Evolutionary conservation across 2,113 vertebrate genomes (phyloP), one percentile per base, ranked within the genome.

Genomic region (Phrynocephalus versicolor): DNA sequence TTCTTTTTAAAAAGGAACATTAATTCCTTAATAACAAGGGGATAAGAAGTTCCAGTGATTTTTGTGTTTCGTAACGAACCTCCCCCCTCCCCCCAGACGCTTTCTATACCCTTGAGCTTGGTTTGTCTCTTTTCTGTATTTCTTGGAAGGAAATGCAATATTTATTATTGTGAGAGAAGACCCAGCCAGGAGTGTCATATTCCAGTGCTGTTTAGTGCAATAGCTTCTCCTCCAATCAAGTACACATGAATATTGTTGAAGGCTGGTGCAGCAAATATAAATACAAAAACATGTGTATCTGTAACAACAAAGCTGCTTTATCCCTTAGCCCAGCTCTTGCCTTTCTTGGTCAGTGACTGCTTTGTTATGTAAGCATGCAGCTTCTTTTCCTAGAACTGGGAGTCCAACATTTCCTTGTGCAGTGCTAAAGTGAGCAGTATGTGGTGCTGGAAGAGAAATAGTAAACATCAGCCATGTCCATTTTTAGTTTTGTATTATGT

Each of bases 311-410:
- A 7, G 23, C 23, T 27, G 21, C 7, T 1, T 27, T 30, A 70
- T 14, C 60, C 72, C 30, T 83, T 2, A 16, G 8, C 21, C 21
- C 39, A 62, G 19, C 13, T 85, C 72, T 72, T 72, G 70, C 71
- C 51, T 51, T 8, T 35, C 73, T 35, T 74, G 57, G 71, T 9
- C 37, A 72, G 69, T n/a, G n/a, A 72, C 58, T 62, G 57, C n/a
- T 85, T 73, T 64, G 23, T 73, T 80, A 84, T 67, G 1, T 77
- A 84, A 84, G 30, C 37, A 45, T 72, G 70, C 65, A 62, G n/a
- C 69, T 80, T 57, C 15, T 7, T 64, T 71, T 41, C 39, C 37
- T n/a, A 35, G 41, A 65, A 81, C 39, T 55, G 6, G 37, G 33
- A 65, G 58, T 70, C 23, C 64, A 64, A 30, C 51, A 21, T n/a